Conservation (phyloP, 2,797 vertebrate species). For the Diplodus sargus region DNA sequence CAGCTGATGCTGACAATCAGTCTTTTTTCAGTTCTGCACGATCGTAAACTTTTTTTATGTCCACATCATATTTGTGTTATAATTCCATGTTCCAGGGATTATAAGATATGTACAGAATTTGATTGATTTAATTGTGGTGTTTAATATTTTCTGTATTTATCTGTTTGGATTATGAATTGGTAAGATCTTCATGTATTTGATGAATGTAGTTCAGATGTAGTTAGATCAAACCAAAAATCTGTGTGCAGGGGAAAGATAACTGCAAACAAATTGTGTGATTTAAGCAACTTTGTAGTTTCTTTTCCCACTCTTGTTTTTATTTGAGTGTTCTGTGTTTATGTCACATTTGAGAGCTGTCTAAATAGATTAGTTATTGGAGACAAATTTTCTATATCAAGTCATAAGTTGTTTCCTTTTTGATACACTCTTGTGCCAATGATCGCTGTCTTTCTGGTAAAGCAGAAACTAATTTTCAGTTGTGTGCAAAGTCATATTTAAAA, state of each 20-base stretch:
- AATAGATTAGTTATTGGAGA: neutral
- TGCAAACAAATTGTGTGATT: neutral
- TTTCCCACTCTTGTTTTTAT: neutral
- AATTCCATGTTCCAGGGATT: constrained; percentile 49
- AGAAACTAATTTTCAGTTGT: constrained; percentile 32
- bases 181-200: constrained; percentile 38
- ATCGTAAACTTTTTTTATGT: constrained; percentile 40
- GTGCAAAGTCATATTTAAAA: constrained; percentile 21
- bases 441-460: constrained; percentile 55
- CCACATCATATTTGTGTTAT: constrained; percentile 24
- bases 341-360: constrained; percentile 15
- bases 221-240: constrained; percentile 16
- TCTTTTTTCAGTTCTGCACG: constrained; percentile 32
- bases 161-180: constrained; percentile 32
- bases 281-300: neutral
- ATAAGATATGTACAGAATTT: constrained; percentile 57
- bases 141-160: constrained; percentile 34
- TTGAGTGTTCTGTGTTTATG: neutral
- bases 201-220: constrained; percentile 26
- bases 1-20: neutral
- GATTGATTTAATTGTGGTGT: constrained; percentile 45
- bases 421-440: constrained; percentile 74
- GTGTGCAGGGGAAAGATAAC: neutral
- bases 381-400: constrained; percentile 26
- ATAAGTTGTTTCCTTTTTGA: constrained; percentile 29